Percentiles rank a stretch among this genome's conserved stretches.
phyloP scores from a whole-genome alignment of 1,140 invertebrate species.

The Tetragnatha versicolor region DNA sequence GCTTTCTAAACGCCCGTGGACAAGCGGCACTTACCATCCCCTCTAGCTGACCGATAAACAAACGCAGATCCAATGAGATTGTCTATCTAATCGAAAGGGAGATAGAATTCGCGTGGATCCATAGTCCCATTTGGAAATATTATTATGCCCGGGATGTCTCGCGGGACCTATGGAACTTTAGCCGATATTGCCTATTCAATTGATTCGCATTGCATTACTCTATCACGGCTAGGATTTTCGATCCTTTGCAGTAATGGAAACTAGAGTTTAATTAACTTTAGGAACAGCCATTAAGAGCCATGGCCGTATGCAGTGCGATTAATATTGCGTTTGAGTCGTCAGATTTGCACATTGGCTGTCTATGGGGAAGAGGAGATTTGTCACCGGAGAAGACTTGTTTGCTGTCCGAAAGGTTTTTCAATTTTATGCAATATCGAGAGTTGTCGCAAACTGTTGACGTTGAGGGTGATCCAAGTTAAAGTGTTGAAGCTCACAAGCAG shows the following conservation, averaged over 20 bases:
- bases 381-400: not conserved
- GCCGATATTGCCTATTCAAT: not conserved
- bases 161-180: not conserved
- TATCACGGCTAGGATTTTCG: not conserved
- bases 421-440: no score
- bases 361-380: not conserved
- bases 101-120: no score
- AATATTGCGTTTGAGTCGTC: not conserved
- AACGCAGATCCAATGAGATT: no score
- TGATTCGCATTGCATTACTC: not conserved
- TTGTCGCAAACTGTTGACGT: no score
- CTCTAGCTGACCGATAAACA: no score
- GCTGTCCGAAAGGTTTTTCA: no score
- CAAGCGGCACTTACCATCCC: no score
- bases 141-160: not conserved
- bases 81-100: no score
- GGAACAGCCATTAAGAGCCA: not conserved
- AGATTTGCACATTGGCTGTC: not conserved
- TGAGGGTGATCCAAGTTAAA: no score
- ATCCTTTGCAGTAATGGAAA: not conserved
- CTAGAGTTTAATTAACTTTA: not conserved
- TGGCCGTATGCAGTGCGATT: not conserved
- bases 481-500: no score
- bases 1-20: no score
- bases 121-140: conserved; percentile 10